Evolutionary conservation across 2,797 vertebrate species (phyloP).

Genomic region (Sylvia borin): DNA sequence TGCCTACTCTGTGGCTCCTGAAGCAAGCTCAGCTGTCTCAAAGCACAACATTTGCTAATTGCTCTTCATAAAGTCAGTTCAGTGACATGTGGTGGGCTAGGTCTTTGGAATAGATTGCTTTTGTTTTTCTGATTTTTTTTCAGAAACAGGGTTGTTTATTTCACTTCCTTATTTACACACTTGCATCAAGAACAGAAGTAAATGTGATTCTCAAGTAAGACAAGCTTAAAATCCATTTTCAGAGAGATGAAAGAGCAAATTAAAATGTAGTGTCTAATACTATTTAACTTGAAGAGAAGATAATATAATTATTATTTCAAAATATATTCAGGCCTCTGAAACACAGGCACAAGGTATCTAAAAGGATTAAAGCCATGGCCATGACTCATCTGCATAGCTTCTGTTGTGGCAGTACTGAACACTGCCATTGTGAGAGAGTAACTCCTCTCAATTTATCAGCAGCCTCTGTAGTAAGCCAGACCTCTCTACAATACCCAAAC

Average conservation of each 20-base stretch:
- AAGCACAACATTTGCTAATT: background rate
- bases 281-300: background rate
- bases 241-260: background rate
- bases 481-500: background rate
- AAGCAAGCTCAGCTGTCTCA: background rate
- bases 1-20: background rate
- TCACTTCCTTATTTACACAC: background rate
- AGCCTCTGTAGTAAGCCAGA: background rate
- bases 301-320: background rate
- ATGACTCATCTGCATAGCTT: constrained; percentile 8
- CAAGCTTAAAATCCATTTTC: background rate
- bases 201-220: background rate
- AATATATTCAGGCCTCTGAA: background rate
- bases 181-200: background rate
- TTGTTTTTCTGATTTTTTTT: background rate
- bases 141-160: background rate
- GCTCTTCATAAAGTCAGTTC: background rate
- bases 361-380: background rate
- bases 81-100: background rate
- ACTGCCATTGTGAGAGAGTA: background rate
- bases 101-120: background rate
- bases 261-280: background rate
- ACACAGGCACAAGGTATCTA: background rate
- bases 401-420: background rate
- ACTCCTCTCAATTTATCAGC: background rate